Conservation (phyloP, 2,113 vertebrate genomes). For the Tetrax tetrax region DNA sequence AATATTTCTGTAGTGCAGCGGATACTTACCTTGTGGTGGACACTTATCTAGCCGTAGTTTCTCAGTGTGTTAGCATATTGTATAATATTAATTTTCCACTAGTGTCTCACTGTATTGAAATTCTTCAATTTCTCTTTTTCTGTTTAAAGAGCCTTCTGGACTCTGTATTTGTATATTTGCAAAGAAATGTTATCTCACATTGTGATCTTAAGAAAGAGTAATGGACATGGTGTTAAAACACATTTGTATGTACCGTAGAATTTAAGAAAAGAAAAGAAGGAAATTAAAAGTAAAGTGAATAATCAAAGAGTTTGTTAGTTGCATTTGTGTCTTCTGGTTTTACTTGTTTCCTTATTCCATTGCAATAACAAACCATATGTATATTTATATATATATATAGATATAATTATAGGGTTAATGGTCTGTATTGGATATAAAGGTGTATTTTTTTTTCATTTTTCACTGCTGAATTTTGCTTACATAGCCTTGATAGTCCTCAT, state of each 20-base stretch:
- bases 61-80: background rate
- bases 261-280: background rate
- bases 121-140: background rate
- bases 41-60: background rate
- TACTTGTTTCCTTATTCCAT: background rate
- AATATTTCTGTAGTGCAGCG: background rate
- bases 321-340: background rate
- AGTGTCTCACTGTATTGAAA: background rate
- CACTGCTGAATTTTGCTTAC: background rate
- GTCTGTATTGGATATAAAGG: background rate
- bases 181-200: background rate
- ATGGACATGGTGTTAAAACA: background rate
- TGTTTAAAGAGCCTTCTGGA: background rate
- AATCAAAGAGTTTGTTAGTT: background rate
- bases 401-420: too few relatives aligned
- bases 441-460: background rate
- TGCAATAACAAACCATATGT: background rate
- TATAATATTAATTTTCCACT: background rate
- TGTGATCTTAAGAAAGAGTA: background rate
- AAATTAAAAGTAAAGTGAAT: background rate
- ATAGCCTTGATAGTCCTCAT: background rate
- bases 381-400: too few relatives aligned
- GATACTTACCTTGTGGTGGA: background rate
- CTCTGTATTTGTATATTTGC: background rate
- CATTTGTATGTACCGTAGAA: background rate